Evolutionary conservation across 2,113 vertebrate species (phyloP).

Genomic region (Nasalis larvatus): DNA sequence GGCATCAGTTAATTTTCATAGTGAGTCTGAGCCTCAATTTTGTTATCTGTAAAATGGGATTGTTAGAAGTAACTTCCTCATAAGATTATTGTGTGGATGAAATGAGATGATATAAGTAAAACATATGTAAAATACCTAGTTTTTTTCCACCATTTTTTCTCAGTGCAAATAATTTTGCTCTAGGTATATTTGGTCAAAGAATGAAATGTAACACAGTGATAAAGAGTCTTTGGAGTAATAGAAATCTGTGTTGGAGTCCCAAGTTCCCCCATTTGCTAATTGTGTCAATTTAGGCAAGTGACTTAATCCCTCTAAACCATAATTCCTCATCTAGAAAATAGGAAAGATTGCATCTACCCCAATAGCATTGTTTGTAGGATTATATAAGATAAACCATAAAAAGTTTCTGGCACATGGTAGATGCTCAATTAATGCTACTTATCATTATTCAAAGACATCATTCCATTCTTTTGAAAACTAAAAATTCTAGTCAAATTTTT

Average conservation of each 20-base stretch:
- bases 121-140: background rate
- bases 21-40: background rate
- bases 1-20: background rate
- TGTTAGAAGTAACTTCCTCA: background rate
- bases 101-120: background rate
- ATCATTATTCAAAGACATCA: background rate
- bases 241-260: background rate
- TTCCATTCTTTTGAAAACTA: background rate
- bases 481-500: background rate
- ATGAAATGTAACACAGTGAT: background rate
- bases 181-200: background rate
- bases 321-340: background rate
- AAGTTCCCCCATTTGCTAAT: background rate
- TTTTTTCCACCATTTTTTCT: background rate
- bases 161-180: background rate
- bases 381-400: background rate
- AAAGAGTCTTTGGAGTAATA: background rate
- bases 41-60: background rate
- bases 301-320: background rate
- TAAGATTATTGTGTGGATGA: background rate
- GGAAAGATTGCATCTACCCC: background rate
- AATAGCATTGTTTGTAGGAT: background rate
- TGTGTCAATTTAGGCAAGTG: background rate
- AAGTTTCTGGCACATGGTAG: background rate
- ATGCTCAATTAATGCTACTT: background rate